Evolutionary conservation across 2,888 invertebrate genomes (phyloP).

Genomic region (Agrochola lota): DNA sequence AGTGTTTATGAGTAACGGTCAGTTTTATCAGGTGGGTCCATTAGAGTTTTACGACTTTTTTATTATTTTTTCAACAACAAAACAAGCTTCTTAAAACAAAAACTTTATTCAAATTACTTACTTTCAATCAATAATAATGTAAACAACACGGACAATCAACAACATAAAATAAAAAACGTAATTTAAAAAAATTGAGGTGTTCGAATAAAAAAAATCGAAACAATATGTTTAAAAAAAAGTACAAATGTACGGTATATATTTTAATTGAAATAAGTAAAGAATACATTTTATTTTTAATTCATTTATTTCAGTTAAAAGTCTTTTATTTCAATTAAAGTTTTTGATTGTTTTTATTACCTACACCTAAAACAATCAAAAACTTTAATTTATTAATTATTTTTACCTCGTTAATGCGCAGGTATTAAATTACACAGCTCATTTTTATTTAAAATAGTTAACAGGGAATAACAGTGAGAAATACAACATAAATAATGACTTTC

Average conservation of each 20-base stretch:
- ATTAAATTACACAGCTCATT: slow-evolving; percentile 54
- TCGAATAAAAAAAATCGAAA: slow-evolving; percentile 13
- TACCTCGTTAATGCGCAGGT: slow-evolving; percentile 36
- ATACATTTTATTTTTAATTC: not conserved
- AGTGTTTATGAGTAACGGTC: not conserved
- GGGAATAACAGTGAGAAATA: not conserved
- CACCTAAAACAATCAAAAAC: slow-evolving; percentile 9
- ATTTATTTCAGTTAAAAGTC: not conserved
- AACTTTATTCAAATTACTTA: not conserved
- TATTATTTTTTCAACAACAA: not conserved
- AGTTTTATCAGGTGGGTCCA: not conserved
- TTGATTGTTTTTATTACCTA: no score
- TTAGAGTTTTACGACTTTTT: no score
- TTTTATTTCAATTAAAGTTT: no score
- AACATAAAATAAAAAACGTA: no score
- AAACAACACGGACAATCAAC: not conserved
- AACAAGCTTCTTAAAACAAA: not conserved
- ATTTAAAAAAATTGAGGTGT: not conserved
- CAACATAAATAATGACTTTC: not conserved
- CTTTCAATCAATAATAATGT: no score
- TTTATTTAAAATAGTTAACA: slow-evolving; percentile 11
- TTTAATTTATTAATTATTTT: slow-evolving; percentile 11
- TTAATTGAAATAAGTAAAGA: not conserved
- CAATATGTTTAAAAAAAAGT: not conserved
- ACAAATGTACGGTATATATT: not conserved